Conservation (phyloP, 1,140 invertebrate species). For the Goniozus legneri region DNA sequence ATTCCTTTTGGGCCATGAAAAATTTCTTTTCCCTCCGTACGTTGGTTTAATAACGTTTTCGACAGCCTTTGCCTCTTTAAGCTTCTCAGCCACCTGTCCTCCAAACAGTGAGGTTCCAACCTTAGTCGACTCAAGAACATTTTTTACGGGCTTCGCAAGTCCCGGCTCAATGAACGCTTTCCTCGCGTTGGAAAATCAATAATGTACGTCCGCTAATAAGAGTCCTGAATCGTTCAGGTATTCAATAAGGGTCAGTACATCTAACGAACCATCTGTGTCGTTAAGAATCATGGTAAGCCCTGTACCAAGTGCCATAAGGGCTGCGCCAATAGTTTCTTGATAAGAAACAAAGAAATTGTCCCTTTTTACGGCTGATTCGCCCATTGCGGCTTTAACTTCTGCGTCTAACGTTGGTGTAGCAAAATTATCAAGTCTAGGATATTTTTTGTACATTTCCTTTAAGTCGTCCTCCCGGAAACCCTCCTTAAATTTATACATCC, state of each 20-base stretch:
- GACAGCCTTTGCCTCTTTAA: conserved; percentile 7
- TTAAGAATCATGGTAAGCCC: background rate
- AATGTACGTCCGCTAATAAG: background rate
- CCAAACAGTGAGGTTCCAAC: conserved; percentile 4
- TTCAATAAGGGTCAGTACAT: background rate
- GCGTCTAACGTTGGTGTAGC: background rate
- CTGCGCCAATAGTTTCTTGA: background rate
- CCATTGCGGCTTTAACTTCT: background rate
- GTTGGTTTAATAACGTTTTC: conserved; percentile 10
- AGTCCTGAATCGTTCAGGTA: background rate
- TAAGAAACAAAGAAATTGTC: background rate
- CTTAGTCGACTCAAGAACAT: conserved; percentile 3
- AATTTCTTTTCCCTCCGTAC: too few species aligned
- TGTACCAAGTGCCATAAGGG: background rate
- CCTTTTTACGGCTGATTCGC: background rate
- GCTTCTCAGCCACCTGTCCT: conserved; percentile 7
- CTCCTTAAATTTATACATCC: background rate
- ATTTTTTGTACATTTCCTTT: background rate
- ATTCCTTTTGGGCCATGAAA: too few species aligned
- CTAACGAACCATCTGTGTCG: background rate
- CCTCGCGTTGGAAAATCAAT: background rate
- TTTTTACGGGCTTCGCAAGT: conserved; percentile 7
- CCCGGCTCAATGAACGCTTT: conserved; percentile 13
- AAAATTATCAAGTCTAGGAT: background rate
- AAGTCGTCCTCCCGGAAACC: background rate